Percentiles rank a stretch among this genome's conserved stretches.
phyloP scores from a whole-genome alignment of 2,113 vertebrate species.

The Sinocyclocheilus anshuiensis region DNA sequence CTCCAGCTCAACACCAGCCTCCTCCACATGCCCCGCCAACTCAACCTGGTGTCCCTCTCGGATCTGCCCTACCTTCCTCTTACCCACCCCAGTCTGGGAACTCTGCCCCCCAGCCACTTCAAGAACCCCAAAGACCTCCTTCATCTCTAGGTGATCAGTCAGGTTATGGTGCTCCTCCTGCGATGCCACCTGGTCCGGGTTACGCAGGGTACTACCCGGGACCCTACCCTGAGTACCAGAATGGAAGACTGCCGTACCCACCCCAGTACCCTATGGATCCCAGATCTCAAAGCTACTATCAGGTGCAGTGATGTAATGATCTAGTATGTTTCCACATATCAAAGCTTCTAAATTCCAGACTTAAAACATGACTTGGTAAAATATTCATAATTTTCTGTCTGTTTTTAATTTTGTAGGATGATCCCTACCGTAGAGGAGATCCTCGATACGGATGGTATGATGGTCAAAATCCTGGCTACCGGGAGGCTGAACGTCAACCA shows the following conservation, averaged over 20 bases:
- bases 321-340: background rate
- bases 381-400: background rate
- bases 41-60: conserved; percentile 43
- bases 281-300: conserved; percentile 84
- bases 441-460: conserved; percentile 81
- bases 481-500: conserved; percentile 81
- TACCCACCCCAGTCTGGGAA: conserved; percentile 63
- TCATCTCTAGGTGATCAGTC: conserved; percentile 77
- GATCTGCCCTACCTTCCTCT: conserved; percentile 45
- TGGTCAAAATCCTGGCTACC: conserved; percentile 65
- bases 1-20: conserved; percentile 58
- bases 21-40: conserved; percentile 44
- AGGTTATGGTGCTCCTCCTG: conserved; percentile 70
- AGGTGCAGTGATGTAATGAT: conserved; percentile 71
- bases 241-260: conserved; percentile 73
- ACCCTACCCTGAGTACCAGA: conserved; percentile 79
- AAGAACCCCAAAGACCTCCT: conserved; percentile 77
- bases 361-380: background rate
- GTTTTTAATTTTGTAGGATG: conserved; percentile 69
- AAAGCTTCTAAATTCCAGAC: background rate
- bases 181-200: conserved; percentile 61
- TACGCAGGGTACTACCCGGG: conserved; percentile 73
- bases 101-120: conserved; percentile 54
- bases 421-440: conserved; percentile 79
- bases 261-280: conserved; percentile 80